phyloP scores from a whole-genome alignment of 2,113 vertebrate genomes.

The Sapajus apella region DNA sequence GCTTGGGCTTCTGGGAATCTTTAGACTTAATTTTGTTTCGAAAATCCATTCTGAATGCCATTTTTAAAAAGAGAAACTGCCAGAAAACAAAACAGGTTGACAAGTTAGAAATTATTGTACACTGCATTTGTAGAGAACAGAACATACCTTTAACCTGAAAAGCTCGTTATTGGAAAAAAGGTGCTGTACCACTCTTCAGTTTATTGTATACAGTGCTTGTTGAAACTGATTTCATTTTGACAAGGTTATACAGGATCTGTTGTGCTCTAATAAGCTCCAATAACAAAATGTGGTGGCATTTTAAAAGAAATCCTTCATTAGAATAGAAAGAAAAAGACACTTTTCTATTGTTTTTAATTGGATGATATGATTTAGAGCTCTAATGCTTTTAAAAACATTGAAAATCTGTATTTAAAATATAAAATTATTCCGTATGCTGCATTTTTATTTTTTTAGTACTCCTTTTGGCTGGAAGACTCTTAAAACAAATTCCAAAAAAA shows the following conservation, averaged over 20 bases:
- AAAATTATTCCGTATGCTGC: background rate
- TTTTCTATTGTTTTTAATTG: conserved; percentile 26
- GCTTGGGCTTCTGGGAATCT: conserved; percentile 26
- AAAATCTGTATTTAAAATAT: background rate
- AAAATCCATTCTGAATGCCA: conserved; percentile 72
- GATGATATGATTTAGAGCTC: conserved; percentile 13
- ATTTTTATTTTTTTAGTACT: background rate
- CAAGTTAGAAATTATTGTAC: conserved; percentile 72
- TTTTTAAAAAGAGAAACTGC: conserved; percentile 60
- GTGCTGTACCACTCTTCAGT: background rate
- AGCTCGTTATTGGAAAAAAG: conserved; percentile 65
- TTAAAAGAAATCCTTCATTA: conserved; percentile 56
- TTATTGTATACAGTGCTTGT: conserved; percentile 49
- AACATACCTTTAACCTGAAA: conserved; percentile 62
- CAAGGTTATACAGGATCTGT: conserved; percentile 56
- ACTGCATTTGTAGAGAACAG: conserved; percentile 60
- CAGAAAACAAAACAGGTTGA: conserved; percentile 70
- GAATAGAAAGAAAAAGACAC: background rate
- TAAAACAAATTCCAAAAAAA: background rate
- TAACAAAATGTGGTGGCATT: conserved; percentile 22
- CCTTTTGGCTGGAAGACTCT: background rate
- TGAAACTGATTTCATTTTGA: conserved; percentile 64
- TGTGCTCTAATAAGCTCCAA: conserved; percentile 62
- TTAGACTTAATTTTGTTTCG: conserved; percentile 68
- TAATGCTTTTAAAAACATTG: background rate